Base-by-base conservation (phyloP, 2,888 invertebrate species). In the Lathronympha strigana region DNA sequence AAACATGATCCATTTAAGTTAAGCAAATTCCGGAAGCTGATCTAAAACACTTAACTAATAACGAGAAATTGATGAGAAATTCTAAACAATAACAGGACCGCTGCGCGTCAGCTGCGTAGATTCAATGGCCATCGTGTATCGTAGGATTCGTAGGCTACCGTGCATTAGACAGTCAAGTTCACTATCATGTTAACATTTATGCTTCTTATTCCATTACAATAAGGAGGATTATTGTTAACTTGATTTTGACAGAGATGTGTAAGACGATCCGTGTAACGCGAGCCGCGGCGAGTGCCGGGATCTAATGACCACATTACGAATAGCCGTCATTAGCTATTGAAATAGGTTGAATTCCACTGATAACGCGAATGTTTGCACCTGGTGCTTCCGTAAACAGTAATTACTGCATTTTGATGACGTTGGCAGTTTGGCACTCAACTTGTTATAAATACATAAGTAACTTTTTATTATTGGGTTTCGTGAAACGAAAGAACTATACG, bases 271-370 rank as follows among this genome's bases (percentile, higher is more conserved):
- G 28, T 19, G 54, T 47, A 63, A 49, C 19, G 21, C 54, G 61
- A 61, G 50, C 49, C 51, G 61, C 38, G 28, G 25, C 36, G 40
- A 25, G 21, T 25, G 49, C 60, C 45, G 58, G 36, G 60, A 66
- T 66, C 61, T 66, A 61, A 61, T 61, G 66, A 61, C 60, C 25
- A 47, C 60, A 66, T 66, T 61, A 66, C 54, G 54, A 40, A 61
- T 61, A 15, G 38, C 60, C 15, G 47, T 55, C 47, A 49, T 49
- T 54, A 61, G 31, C 47, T 61, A 66, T 54, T 38, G 60, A 54
- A 25, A 31, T 23, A 47, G 21, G 36, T 40, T 21, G 40, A 54
- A 54, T 54, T 51, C 51, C 51, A 28, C 1, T n/a, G 57, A 57
- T 57, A 45, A 57, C 19, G 19, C 28, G 28, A 43, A 43, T 31